Conservation (phyloP, 2,797 vertebrate genomes). For the Myotis planiceps region DNA sequence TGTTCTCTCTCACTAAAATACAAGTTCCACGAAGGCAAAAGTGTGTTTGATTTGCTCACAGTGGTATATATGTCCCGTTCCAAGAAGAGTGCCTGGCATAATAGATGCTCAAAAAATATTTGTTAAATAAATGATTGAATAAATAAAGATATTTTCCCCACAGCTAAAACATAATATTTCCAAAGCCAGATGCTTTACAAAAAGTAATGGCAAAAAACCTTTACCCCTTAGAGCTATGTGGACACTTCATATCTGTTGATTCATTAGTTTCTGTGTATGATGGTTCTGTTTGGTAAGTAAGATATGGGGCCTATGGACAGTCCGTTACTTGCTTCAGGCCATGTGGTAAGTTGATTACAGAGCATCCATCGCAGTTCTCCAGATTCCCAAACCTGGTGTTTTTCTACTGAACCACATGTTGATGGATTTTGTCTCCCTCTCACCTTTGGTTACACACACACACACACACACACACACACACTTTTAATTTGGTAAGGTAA, state of each 20-base stretch:
- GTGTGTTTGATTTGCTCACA: neutral
- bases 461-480: neutral
- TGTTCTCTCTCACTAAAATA: neutral
- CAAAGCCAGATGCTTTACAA: neutral
- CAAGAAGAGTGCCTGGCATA: neutral
- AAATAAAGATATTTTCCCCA: neutral
- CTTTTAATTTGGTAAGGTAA: neutral
- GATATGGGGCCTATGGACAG: too few species aligned
- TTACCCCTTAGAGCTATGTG: neutral
- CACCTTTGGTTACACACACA: neutral
- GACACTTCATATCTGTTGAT: neutral
- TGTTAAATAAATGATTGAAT: neutral
- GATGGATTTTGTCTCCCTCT: neutral
- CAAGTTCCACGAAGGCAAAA: neutral
- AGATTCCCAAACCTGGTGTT: neutral
- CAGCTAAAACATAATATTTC: neutral
- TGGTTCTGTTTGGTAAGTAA: neutral
- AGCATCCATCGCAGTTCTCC: neutral
- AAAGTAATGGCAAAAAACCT: neutral
- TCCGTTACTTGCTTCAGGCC: neutral
- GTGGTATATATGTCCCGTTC: neutral
- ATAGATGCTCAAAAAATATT: neutral
- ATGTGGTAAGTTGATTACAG: neutral
- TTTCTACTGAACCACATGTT: neutral
- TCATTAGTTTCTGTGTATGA: neutral